These are phyloP conservation scores for Abramis brama DNA, from an alignment of 2,113 vertebrate genomes.

Conservation along the genomic window DNA sequence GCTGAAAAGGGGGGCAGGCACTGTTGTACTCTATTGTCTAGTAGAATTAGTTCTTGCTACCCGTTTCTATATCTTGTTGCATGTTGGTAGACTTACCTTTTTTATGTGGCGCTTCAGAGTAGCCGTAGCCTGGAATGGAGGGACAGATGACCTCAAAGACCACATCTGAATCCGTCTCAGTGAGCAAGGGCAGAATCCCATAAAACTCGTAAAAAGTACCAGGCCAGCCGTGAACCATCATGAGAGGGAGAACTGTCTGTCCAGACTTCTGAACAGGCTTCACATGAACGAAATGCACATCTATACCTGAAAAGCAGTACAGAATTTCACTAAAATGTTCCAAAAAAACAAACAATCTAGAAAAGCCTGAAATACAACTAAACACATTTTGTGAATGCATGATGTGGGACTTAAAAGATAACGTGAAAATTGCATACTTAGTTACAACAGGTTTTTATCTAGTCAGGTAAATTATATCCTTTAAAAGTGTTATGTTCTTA, in stretches of 20 bases:
- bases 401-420: neutral
- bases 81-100: conserved; percentile 61
- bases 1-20: no score
- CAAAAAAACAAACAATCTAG: no score
- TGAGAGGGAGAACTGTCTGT: conserved; percentile 75
- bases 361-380: neutral
- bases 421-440: neutral
- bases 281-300: conserved; percentile 86
- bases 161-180: conserved; percentile 67
- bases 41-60: no score
- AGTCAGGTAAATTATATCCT: neutral
- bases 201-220: conserved; percentile 93
- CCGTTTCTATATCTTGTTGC: no score
- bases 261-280: conserved; percentile 71
- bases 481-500: conserved; percentile 55
- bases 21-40: no score
- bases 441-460: neutral
- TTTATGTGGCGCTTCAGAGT: conserved; percentile 84
- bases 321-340: conserved; percentile 15
- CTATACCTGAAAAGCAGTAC: conserved; percentile 74
- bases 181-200: conserved; percentile 85
- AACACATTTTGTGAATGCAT: neutral
- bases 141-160: conserved; percentile 89
- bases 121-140: conserved; percentile 89
- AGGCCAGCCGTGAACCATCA: conserved; percentile 89